Evolutionary conservation across 2,113 vertebrate species (phyloP).

Genomic region (Edolisoma coerulescens): DNA sequence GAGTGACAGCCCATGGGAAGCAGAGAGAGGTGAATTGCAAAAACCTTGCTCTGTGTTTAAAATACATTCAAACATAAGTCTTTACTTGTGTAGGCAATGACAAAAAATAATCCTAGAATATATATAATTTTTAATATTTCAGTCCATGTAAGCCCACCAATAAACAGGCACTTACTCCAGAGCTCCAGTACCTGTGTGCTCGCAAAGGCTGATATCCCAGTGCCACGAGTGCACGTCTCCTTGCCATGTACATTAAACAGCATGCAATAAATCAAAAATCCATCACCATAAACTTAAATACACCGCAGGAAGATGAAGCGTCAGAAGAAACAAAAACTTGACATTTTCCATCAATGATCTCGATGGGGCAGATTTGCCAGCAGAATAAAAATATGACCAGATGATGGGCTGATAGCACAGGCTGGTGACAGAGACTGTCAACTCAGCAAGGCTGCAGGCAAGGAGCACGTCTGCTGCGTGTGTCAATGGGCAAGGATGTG

Average conservation of each 20-base stretch:
- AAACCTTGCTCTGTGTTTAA: background rate
- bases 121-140: background rate
- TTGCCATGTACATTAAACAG: background rate
- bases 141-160: background rate
- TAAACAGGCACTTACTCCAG: background rate
- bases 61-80: rapidly evolving
- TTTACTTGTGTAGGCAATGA: background rate
- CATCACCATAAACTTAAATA: background rate
- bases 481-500: background rate
- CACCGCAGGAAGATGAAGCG: background rate
- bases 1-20: background rate
- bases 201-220: background rate
- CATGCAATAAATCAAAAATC: background rate
- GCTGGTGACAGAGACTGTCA: background rate
- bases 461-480: background rate
- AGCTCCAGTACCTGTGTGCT: background rate
- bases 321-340: background rate
- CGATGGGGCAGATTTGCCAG: background rate
- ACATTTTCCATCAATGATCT: background rate
- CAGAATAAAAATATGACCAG: background rate
- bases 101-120: background rate
- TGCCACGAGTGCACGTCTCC: rapidly evolving
- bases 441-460: background rate
- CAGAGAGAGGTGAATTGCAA: background rate
- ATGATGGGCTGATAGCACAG: background rate